Evolutionary conservation across 2,113 vertebrate species (phyloP).

Genomic region (Romanogobio albipinnatus): DNA sequence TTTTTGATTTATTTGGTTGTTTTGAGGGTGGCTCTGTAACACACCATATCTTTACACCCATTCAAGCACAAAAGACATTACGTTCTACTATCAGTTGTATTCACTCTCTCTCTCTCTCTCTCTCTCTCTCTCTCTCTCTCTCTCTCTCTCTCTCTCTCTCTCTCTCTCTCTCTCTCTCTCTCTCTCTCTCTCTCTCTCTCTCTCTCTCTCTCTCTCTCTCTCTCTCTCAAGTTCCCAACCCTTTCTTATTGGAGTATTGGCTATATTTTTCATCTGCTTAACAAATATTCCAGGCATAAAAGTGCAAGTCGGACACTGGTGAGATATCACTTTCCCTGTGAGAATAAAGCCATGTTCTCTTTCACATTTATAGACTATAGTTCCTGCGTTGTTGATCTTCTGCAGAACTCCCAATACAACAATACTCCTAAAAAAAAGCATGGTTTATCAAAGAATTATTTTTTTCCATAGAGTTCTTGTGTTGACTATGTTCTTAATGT

Average conservation of each 20-base stretch:
- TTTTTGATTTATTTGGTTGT: slow-evolving; percentile 8
- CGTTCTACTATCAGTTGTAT: slow-evolving; percentile 13
- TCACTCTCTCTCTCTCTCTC: not conserved
- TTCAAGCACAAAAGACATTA: slow-evolving; percentile 27
- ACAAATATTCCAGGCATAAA: slow-evolving; percentile 89
- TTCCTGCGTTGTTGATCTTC: not conserved
- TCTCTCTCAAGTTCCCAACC: not conserved
- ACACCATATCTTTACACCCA: slow-evolving; percentile 34
- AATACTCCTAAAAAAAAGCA: not conserved
- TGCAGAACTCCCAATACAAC: not conserved
- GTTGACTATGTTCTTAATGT: not conserved
- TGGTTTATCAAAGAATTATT: not conserved
- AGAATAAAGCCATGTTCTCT: slow-evolving; percentile 87
- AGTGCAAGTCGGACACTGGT: slow-evolving; percentile 88
- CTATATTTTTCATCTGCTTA: slow-evolving; percentile 77
- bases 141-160: not conserved
- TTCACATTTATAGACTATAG: slow-evolving; percentile 86
- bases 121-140: not conserved
- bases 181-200: not conserved
- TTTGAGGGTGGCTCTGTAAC: slow-evolving; percentile 2
- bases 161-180: not conserved
- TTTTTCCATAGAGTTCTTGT: not conserved
- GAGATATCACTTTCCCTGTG: slow-evolving; percentile 87
- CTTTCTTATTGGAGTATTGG: not conserved
- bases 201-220: not conserved